Percentiles rank a stretch among this genome's conserved stretches.
These are phyloP conservation scores for Scomber scombrus DNA, from an alignment of 2,113 vertebrate species.

Conservation along the genomic window DNA sequence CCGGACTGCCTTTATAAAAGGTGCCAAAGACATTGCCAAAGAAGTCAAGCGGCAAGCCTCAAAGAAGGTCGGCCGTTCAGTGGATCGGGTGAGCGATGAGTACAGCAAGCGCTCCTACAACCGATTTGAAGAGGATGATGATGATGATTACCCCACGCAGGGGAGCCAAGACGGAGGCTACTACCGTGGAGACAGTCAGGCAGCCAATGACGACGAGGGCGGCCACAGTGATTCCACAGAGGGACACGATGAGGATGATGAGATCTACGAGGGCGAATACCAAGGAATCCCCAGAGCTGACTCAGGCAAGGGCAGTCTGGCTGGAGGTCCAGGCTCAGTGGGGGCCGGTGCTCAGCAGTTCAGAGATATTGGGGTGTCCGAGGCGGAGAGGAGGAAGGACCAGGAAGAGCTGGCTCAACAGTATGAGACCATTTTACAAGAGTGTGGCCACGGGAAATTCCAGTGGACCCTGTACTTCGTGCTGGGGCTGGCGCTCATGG, in stretches of 20 bases:
- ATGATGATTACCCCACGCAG: conserved; percentile 88
- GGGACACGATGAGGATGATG: conserved; percentile 96
- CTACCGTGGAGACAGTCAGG: conserved; percentile 90
- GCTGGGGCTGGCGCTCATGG: conserved; percentile 96
- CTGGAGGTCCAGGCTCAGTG: conserved; percentile 75
- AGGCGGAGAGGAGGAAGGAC: conserved; percentile 89
- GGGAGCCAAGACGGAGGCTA: conserved; percentile 86
- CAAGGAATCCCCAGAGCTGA: conserved; percentile 95
- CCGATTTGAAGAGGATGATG: conserved; percentile 95
- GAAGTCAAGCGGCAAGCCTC: conserved; percentile 93
- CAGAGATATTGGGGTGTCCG: conserved; percentile 79
- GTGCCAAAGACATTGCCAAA: conserved; percentile 97
- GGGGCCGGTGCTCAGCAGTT: conserved; percentile 79
- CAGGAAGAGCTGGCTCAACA: conserved; percentile 95
- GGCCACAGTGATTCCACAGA: conserved; percentile 97
- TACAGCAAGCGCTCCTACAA: conserved; percentile 95
- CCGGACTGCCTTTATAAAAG: conserved; percentile 95
- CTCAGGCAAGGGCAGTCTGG: conserved; percentile 85
- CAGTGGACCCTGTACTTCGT: conserved; percentile 98
- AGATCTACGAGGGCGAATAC: conserved; percentile 98
- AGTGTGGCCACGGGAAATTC: conserved; percentile 96
- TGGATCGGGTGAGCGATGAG: conserved; percentile 92
- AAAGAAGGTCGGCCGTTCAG: conserved; percentile 92
- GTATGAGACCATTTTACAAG: conserved; percentile 96
- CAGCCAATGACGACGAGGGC: conserved; percentile 87